A percentile compares a stretch with the other conserved stretches of the same genome.
phyloP scores from a whole-genome alignment of 2,797 vertebrate species.

The Premnoplex brunnescens region DNA sequence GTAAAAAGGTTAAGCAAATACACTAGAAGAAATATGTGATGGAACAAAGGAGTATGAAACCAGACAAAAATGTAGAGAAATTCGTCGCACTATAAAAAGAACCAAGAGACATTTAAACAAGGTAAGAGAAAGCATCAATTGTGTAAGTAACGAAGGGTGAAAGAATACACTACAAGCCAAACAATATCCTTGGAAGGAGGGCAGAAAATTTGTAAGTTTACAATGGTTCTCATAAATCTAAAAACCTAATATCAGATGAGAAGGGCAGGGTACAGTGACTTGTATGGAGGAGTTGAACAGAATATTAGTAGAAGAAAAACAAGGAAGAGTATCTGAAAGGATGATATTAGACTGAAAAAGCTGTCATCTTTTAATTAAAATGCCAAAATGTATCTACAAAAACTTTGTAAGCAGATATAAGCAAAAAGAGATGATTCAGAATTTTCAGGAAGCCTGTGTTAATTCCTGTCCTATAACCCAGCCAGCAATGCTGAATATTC shows the following conservation, averaged over 20 bases:
- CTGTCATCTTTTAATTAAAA: not conserved
- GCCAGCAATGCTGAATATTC: not conserved
- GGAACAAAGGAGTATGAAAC: conserved; percentile 29
- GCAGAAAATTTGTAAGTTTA: conserved; percentile 16
- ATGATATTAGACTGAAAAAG: not conserved
- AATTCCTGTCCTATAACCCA: not conserved
- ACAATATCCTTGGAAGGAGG: not conserved
- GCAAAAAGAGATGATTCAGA: not conserved
- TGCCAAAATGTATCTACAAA: not conserved
- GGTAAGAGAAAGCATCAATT: conserved; percentile 29
- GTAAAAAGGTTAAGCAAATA: conserved; percentile 23
- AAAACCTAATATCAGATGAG: conserved; percentile 2
- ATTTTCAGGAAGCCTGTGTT: not conserved
- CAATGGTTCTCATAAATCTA: conserved; percentile 19
- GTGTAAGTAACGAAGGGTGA: conserved; percentile 15
- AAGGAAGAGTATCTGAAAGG: not conserved
- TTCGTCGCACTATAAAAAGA: conserved; percentile 44
- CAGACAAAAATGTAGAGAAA: conserved; percentile 42
- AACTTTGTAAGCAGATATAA: not conserved
- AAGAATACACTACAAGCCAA: not conserved
- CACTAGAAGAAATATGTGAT: conserved; percentile 12
- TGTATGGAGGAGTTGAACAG: not conserved
- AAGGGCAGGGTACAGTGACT: not conserved
- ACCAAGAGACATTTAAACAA: conserved; percentile 29
- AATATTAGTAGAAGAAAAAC: not conserved